Evolutionary conservation across 2,888 invertebrate genomes (phyloP).

Genomic region (Dorcus parallelipipedus): DNA sequence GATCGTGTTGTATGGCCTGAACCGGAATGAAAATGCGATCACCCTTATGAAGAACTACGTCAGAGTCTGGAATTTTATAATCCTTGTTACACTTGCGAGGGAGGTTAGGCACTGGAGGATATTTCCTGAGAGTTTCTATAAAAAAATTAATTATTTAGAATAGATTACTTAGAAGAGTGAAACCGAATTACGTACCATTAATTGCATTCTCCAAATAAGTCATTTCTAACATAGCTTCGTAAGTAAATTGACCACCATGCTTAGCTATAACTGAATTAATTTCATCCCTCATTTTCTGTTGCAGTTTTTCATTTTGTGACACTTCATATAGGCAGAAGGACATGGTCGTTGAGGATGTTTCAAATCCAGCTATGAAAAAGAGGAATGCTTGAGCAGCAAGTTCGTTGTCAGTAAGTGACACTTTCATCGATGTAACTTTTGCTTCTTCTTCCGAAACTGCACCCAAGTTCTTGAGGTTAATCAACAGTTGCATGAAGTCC

Average conservation of each 20-base stretch:
- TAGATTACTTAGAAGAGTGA: no score
- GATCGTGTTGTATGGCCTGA: constrained; percentile 40
- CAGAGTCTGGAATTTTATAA: background rate
- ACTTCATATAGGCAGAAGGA: constrained; percentile 43
- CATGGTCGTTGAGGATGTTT: constrained; percentile 46
- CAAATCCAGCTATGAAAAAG: constrained; percentile 49
- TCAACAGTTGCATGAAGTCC: constrained; percentile 41
- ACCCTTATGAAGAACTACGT: background rate
- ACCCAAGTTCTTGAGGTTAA: constrained; percentile 26
- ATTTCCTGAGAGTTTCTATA: constrained; percentile 17
- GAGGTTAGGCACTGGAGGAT: constrained; percentile 53
- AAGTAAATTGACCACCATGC: constrained; percentile 40
- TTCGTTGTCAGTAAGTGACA: constrained; percentile 7
- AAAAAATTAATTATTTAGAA: background rate
- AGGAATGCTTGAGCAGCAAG: constrained; percentile 41
- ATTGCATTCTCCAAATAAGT: constrained; percentile 48
- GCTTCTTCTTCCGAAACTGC: background rate
- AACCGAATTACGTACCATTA: constrained; percentile 19
- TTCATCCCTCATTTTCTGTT: constrained; percentile 46
- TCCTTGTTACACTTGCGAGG: constrained; percentile 42
- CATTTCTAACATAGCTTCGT: constrained; percentile 48
- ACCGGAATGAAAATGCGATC: background rate
- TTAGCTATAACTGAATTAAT: constrained; percentile 35
- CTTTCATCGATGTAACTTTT: background rate
- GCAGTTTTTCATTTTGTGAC: constrained; percentile 43